Evolutionary conservation across 1,140 invertebrate species (phyloP).

Genomic region (Cylas formicarius): DNA sequence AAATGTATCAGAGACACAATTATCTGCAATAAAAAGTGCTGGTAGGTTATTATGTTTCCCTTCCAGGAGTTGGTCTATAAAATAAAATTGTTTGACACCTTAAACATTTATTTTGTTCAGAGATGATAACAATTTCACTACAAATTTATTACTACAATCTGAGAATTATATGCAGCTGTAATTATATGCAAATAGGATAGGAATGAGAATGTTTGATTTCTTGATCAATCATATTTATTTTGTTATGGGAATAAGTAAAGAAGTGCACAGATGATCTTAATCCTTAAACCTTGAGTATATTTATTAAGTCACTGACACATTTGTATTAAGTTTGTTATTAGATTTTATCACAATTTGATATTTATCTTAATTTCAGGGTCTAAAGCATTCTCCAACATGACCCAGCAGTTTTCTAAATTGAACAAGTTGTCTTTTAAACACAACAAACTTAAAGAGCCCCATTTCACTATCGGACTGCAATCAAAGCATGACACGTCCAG

Average conservation of each 20-base stretch:
- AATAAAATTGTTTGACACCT: too few species aligned
- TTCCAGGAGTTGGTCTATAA: not conserved
- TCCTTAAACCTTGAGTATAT: not conserved
- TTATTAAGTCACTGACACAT: not conserved
- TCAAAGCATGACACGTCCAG: constrained; percentile 34
- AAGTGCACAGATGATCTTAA: too few species aligned
- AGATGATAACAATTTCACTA: not conserved
- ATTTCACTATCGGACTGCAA: constrained; percentile 46
- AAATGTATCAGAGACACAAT: constrained; percentile 59
- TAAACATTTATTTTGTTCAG: not conserved
- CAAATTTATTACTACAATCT: not conserved
- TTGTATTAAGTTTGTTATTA: not conserved
- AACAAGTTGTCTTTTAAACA: constrained; percentile 65
- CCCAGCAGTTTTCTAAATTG: constrained; percentile 75
- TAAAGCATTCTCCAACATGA: constrained; percentile 76
- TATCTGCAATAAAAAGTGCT: constrained; percentile 54
- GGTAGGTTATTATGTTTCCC: constrained; percentile 43
- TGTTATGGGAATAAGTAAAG: too few species aligned
- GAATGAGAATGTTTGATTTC: too few species aligned
- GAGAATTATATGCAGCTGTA: too few species aligned
- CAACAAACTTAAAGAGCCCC: constrained; percentile 40
- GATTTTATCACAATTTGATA: not conserved
- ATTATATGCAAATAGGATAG: too few species aligned
- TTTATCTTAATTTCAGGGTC: constrained; percentile 47
- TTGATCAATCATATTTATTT: too few species aligned